phyloP scores from a whole-genome alignment of 2,888 invertebrate species.

The Papilio demoleus region DNA sequence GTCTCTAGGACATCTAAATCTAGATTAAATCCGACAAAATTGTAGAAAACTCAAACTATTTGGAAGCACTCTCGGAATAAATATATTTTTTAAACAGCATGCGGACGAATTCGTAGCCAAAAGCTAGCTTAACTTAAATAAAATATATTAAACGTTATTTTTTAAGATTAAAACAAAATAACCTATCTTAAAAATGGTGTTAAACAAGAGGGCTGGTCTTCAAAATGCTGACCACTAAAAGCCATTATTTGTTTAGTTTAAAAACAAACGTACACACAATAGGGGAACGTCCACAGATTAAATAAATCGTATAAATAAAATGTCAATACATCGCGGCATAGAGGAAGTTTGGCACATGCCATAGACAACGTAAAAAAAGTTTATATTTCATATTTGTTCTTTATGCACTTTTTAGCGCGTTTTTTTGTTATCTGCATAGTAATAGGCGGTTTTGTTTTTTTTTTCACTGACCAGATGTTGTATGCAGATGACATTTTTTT shows the following conservation, averaged over 20 bases:
- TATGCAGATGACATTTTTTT: constrained; percentile 82
- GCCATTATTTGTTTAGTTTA: constrained; percentile 18
- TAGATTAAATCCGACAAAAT: no score
- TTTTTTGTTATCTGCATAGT: constrained; percentile 64
- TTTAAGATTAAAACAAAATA: no score
- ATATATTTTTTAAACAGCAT: no score
- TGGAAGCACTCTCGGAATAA: no score
- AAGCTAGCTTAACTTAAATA: no score
- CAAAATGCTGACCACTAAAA: constrained; percentile 37
- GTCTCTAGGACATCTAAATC: no score
- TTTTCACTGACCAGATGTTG: constrained; percentile 73
- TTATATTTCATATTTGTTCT: constrained; percentile 61
- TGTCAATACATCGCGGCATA: constrained; percentile 43
- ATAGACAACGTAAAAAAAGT: constrained; percentile 58
- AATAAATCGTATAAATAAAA: constrained; percentile 42
- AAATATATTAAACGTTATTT: no score
- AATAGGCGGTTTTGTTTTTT: constrained; percentile 54
- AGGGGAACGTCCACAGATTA: constrained; percentile 21
- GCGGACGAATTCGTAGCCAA: no score
- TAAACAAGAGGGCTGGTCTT: no score
- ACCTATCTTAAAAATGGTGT: no score
- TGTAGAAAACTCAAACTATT: no score
- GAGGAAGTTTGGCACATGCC: constrained; percentile 78
- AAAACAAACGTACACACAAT: constrained; percentile 10
- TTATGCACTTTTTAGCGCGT: constrained; percentile 72